These are phyloP conservation scores for Boloria selene DNA, from an alignment of 2,888 invertebrate genomes.

Conservation along the genomic window DNA sequence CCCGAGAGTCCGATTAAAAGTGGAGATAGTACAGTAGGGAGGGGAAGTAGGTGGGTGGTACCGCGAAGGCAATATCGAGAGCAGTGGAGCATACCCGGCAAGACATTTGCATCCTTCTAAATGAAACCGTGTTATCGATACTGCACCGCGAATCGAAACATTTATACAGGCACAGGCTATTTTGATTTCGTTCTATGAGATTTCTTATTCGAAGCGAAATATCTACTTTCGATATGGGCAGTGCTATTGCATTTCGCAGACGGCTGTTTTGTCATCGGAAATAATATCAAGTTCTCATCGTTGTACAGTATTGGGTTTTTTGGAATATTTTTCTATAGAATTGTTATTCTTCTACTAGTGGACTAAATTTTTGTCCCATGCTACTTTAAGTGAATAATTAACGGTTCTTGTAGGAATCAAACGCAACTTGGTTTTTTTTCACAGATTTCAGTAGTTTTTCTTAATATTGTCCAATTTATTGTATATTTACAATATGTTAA, in stretches of 20 bases:
- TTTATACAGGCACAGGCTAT: constrained; percentile 35
- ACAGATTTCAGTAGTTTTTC: too few species aligned
- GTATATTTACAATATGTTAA: too few species aligned
- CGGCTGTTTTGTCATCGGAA: constrained; percentile 22
- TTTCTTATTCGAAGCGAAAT: constrained; percentile 28
- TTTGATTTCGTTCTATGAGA: constrained; percentile 31
- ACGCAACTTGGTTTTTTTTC: neutral
- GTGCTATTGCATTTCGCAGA: constrained; percentile 10
- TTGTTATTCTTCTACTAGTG: neutral
- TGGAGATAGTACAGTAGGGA: constrained; percentile 60
- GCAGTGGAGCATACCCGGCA: constrained; percentile 58
- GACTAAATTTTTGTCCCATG: neutral
- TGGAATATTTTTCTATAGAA: neutral
- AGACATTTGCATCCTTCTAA: constrained; percentile 70
- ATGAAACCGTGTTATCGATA: constrained; percentile 63
- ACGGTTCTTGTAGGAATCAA: too few species aligned
- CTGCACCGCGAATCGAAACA: constrained; percentile 53
- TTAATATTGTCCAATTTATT: too few species aligned
- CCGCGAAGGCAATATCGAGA: constrained; percentile 64
- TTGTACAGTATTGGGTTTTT: constrained; percentile 12
- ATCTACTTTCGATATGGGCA: constrained; percentile 26
- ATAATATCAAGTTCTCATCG: constrained; percentile 25
- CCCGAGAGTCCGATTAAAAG: constrained; percentile 67
- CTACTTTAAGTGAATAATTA: too few species aligned
- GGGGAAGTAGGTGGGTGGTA: constrained; percentile 39